These are phyloP conservation scores for Girardinichthys multiradiatus DNA, from an alignment of 2,113 vertebrate genomes.

Conservation along the genomic window DNA sequence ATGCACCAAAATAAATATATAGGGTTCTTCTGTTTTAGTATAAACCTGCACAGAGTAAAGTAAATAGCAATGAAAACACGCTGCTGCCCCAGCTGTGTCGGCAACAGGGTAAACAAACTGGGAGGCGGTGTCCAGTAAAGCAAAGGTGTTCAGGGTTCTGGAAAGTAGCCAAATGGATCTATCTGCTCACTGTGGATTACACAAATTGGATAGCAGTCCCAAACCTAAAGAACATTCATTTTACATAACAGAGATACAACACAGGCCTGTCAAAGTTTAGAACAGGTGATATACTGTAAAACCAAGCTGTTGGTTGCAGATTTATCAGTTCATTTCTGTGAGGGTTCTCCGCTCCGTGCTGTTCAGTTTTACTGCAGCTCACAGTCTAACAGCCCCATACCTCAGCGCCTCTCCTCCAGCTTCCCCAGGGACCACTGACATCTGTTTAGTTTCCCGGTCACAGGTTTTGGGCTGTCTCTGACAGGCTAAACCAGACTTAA, in stretches of 20 bases:
- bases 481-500: constrained; percentile 42
- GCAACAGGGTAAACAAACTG: no score
- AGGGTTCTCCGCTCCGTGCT: constrained; percentile 5
- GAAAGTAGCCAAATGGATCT: background rate
- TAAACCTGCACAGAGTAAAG: no score
- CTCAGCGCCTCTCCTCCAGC: constrained; percentile 30
- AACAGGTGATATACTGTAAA: background rate
- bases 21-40: no score
- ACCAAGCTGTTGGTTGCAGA: background rate
- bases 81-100: no score
- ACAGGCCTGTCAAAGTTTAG: background rate
- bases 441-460: constrained; percentile 46
- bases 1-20: no score
- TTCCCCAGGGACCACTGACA: constrained; percentile 37
- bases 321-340: background rate
- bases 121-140: background rate
- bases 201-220: background rate
- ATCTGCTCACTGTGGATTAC: background rate
- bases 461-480: constrained; percentile 34
- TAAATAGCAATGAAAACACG: no score
- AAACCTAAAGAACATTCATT: background rate
- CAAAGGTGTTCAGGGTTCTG: background rate
- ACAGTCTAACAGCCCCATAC: constrained; percentile 19
- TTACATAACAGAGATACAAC: background rate
- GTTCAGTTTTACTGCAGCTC: constrained; percentile 37